A percentile compares a stretch with the other conserved stretches of the same genome.
phyloP scores from a whole-genome alignment of 92 coral and sea anemone species.

The Actinernus sp. region DNA sequence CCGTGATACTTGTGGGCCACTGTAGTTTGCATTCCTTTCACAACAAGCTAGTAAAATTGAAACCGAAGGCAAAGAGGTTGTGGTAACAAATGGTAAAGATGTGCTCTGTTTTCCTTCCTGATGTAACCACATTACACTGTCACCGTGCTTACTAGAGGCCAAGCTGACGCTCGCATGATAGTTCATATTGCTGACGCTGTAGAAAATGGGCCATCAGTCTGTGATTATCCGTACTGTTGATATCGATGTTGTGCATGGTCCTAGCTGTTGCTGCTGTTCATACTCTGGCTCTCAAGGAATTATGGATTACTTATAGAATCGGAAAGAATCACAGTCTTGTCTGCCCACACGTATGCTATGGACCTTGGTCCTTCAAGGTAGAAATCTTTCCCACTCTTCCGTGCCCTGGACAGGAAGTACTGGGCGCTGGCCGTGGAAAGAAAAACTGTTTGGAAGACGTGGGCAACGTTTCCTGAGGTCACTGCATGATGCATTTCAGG shows the following conservation, averaged over 20 bases:
- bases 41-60: too few relatives aligned
- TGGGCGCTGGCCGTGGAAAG: too few relatives aligned
- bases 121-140: not conserved
- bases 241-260: not conserved
- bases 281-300: not conserved
- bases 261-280: constrained; percentile 1
- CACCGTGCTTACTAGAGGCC: constrained; percentile 1
- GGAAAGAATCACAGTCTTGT: constrained; percentile 1
- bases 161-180: constrained; percentile 3
- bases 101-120: too few relatives aligned
- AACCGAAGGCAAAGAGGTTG: too few relatives aligned
- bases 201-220: not conserved
- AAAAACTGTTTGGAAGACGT: too few relatives aligned
- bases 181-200: constrained; percentile 4
- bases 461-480: not conserved
- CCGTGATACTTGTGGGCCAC: too few relatives aligned
- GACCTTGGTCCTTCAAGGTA: not conserved
- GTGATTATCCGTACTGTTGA: not conserved
- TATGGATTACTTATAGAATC: not conserved
- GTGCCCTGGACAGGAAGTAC: not conserved
- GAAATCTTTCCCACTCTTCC: not conserved
- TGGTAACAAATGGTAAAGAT: too few relatives aligned
- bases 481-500: too few relatives aligned
- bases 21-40: too few relatives aligned
- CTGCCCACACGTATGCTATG: not conserved